Evolutionary conservation across 1,140 invertebrate species (phyloP), one percentile per base, ranked within the genome.

Genomic region (Cydia splendana): DNA sequence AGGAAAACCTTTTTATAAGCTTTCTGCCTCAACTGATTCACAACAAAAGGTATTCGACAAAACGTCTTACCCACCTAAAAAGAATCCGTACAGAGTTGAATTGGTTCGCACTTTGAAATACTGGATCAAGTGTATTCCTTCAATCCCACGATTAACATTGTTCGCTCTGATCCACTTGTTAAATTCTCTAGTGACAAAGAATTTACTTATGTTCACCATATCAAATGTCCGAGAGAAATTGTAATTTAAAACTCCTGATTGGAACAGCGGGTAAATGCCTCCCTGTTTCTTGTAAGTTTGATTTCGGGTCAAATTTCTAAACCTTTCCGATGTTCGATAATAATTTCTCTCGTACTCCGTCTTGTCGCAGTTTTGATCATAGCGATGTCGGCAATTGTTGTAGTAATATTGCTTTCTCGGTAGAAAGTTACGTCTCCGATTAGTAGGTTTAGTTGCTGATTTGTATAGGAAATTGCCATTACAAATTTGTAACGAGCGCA

Each of bases 101-200:
- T 93, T 93, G 9, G 76, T 65, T 12, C 88, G 83, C 3, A 88
- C 85, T 87, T 93, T 93, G 65, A 92, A 93, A 79, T 89, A 90
- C 71, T 93, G 91, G 4, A 91, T 65, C 2, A 90, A 12, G 74
- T 87, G 80, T 18, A 88, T 80, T 12, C 75, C 77, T 71, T 75
- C 76, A 38, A 77, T 28, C 13, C 65, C 53, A 4, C 62, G 12
- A 18, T 74, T 45, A 7, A 77, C 9, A 20, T 48, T 34, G 53
- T 81, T 75, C 38, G 34, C 10, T 67, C 53, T 65, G 6, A 20
- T 71, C 79, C 79, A 83, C 24, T 77, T 77, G n/a, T 57, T 79
- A 74, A 80, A 77, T 4, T 80, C 67, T 15, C 48, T 65, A 28
- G 48, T 82, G 6, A 89, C 76, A 10, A 83, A 83, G 77, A 91